Conservation (phyloP, 2,113 vertebrate genomes). For the Vireo altiloquus region DNA sequence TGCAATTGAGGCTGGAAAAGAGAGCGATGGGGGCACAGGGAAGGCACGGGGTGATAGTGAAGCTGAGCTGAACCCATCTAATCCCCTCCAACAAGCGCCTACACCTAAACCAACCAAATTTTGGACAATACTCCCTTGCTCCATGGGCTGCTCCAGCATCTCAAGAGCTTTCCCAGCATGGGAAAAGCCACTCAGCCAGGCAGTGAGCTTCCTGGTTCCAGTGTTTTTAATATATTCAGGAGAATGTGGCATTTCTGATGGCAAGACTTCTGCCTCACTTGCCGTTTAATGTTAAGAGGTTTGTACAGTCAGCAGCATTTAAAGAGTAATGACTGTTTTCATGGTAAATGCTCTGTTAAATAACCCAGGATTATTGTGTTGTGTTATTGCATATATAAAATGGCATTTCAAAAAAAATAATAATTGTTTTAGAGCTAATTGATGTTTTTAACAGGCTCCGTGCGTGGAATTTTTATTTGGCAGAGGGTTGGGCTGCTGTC, state of each 20-base stretch:
- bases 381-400: constrained; percentile 76
- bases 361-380: constrained; percentile 78
- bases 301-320: constrained; percentile 69
- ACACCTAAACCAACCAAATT: not conserved
- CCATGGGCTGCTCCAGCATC: not conserved
- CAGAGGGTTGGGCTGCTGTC: constrained; percentile 13
- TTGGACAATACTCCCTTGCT: rapidly evolving
- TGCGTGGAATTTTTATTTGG: constrained; percentile 51
- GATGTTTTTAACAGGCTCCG: constrained; percentile 68
- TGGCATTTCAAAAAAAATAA: constrained; percentile 79
- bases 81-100: rapidly evolving
- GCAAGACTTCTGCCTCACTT: constrained; percentile 74
- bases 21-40: not conserved
- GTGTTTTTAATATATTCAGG: not conserved
- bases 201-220: not conserved
- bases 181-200: not conserved
- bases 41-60: rapidly evolving
- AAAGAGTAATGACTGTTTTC: constrained; percentile 78
- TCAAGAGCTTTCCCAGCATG: not conserved
- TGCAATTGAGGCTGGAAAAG: rapidly evolving
- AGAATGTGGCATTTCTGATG: constrained; percentile 63
- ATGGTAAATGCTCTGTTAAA: constrained; percentile 79
- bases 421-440: constrained; percentile 80
- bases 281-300: constrained; percentile 69
- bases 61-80: not conserved